These are phyloP conservation scores for Chloropsis hardwickii DNA, from an alignment of 2,113 vertebrate genomes.

Conservation along the genomic window DNA sequence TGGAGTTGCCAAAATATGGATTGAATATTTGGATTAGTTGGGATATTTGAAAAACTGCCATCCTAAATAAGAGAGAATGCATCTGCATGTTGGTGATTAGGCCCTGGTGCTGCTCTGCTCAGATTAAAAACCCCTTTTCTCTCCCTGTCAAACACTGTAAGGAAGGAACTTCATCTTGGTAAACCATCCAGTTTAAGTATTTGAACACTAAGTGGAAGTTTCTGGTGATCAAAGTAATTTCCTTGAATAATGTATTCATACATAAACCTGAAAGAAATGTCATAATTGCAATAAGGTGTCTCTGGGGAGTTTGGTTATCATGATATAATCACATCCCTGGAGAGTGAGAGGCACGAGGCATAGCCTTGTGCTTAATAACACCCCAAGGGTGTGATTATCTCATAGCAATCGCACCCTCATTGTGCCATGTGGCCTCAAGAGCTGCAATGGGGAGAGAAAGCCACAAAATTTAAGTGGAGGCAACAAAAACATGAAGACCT, in stretches of 20 bases:
- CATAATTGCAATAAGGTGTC: constrained; percentile 71
- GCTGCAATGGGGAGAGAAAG: background rate
- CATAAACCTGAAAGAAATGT: constrained; percentile 72
- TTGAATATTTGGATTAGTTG: background rate
- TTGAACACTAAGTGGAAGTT: constrained; percentile 70
- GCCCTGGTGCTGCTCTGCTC: background rate
- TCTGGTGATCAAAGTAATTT: constrained; percentile 71
- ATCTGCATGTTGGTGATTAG: background rate
- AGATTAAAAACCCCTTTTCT: constrained; percentile 21
- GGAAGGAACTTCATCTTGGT: constrained; percentile 59
- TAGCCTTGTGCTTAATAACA: constrained; percentile 67
- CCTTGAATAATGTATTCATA: constrained; percentile 68
- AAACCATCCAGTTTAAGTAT: constrained; percentile 66
- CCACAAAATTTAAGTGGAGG: background rate
- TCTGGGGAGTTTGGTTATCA: constrained; percentile 65
- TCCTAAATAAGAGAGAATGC: background rate
- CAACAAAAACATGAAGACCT: background rate
- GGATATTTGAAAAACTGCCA: background rate
- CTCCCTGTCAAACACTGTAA: constrained; percentile 47
- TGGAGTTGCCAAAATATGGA: background rate
- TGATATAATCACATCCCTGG: constrained; percentile 64
- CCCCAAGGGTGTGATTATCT: constrained; percentile 68
- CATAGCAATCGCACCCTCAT: constrained; percentile 47
- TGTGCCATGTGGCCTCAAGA: constrained; percentile 47
- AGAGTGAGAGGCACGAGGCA: constrained; percentile 39